phyloP scores from a whole-genome alignment of 2,797 vertebrate species.

The Typhlichthys subterraneus region DNA sequence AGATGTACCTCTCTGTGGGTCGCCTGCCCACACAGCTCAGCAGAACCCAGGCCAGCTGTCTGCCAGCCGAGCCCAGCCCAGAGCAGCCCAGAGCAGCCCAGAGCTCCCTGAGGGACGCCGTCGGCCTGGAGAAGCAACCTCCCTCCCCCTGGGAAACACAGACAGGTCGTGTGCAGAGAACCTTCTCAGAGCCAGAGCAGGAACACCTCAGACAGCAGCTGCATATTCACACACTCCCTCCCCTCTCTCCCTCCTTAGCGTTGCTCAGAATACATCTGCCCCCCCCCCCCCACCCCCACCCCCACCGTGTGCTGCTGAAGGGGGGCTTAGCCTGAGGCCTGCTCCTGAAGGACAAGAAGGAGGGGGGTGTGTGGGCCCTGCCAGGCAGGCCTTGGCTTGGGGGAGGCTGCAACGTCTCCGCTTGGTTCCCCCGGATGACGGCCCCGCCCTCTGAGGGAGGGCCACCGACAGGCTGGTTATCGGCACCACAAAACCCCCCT shows the following conservation, averaged over 20 bases:
- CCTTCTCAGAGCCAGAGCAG: constrained; percentile 31
- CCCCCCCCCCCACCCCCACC: neutral
- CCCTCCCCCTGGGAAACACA: constrained; percentile 19
- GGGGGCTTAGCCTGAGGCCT: constrained; percentile 21
- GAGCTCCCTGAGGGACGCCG: constrained; percentile 63
- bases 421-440: constrained; percentile 89
- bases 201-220: constrained; percentile 27
- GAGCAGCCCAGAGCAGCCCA: constrained; percentile 50
- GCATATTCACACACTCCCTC: constrained; percentile 58
- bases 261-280: constrained; percentile 60
- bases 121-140: constrained; percentile 47
- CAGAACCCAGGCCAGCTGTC: constrained; percentile 69
- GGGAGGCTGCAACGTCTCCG: constrained; percentile 88
- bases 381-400: constrained; percentile 75
- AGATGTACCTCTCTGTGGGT: constrained; percentile 18
- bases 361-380: constrained; percentile 25
- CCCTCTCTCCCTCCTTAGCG: constrained; percentile 55
- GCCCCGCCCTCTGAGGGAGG: constrained; percentile 87
- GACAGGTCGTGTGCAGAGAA: constrained; percentile 14
- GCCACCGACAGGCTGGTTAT: constrained; percentile 83
- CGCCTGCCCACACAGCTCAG: constrained; percentile 71
- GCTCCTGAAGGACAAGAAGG: constrained; percentile 26
- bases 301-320: neutral
- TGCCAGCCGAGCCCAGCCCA: constrained; percentile 58
- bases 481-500: constrained; percentile 79